phyloP scores from a whole-genome alignment of 2,113 vertebrate species.

The Melozone crissalis region DNA sequence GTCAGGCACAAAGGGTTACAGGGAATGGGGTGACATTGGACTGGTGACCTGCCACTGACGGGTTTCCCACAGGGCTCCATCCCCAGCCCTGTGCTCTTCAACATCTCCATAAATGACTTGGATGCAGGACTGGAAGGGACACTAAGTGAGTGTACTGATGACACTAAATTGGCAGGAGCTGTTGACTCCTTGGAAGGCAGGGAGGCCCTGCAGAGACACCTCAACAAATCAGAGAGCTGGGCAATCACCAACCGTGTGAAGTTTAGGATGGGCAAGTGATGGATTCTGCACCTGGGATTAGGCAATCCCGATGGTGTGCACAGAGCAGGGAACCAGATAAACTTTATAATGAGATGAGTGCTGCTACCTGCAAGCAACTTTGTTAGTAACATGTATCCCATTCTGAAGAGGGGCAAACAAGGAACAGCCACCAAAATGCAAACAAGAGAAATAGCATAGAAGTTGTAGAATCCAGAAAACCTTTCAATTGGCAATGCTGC shows the following conservation, averaged over 20 bases:
- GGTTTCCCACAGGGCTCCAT: neutral
- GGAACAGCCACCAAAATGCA: neutral
- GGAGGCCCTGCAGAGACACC: neutral
- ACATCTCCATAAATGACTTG: neutral
- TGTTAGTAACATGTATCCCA: neutral
- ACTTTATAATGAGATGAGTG: neutral
- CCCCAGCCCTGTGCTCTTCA: neutral
- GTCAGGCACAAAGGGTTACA: neutral
- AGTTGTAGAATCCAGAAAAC: neutral
- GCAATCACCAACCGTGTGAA: neutral
- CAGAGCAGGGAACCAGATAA: neutral
- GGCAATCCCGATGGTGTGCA: neutral
- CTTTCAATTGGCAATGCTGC: neutral
- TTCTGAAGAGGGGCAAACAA: neutral
- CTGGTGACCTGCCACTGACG: too few relatives aligned
- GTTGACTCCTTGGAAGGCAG: neutral
- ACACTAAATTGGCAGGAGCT: neutral
- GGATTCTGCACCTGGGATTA: neutral
- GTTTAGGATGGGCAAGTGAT: neutral
- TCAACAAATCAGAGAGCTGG: accelerated
- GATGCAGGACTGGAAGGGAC: neutral
- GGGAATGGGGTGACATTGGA: neutral
- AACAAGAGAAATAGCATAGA: neutral
- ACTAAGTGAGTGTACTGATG: neutral
- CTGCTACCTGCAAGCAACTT: neutral